A percentile compares a stretch with the other conserved stretches of the same genome.
phyloP scores from a whole-genome alignment of 2,797 vertebrate genomes.

The Eutrigla gurnardus region DNA sequence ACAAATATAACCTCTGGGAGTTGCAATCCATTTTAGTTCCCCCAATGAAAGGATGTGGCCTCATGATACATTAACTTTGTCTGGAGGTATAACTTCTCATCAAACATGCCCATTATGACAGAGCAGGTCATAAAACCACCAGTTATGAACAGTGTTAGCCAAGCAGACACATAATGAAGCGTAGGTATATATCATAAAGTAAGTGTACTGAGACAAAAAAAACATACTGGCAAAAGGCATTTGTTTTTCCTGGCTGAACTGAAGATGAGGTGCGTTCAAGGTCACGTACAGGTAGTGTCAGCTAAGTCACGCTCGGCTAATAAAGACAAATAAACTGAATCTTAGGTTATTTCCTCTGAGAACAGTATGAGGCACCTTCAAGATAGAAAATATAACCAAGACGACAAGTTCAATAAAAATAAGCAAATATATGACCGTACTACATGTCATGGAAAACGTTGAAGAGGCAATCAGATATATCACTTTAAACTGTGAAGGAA shows the following conservation, averaged over 20 bases:
- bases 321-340: slow-evolving; percentile 10
- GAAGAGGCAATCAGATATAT: not conserved
- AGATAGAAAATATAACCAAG: not conserved
- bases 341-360: not conserved
- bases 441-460: not conserved
- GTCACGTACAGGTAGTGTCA: slow-evolving; percentile 12
- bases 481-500: not conserved
- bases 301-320: slow-evolving; percentile 2
- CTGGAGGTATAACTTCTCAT: slow-evolving; percentile 19
- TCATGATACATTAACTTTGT: slow-evolving; percentile 29
- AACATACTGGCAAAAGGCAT: not conserved
- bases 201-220: slow-evolving; percentile 15
- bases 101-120: slow-evolving; percentile 15
- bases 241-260: slow-evolving; percentile 23
- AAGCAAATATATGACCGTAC: not conserved
- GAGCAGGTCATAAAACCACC: slow-evolving; percentile 34
- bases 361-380: not conserved
- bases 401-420: not conserved
- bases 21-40: not conserved
- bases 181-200: slow-evolving; percentile 21
- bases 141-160: not conserved
- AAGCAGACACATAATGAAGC: slow-evolving; percentile 22
- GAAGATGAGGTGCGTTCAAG: slow-evolving; percentile 2
- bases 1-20: not conserved
- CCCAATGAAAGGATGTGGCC: not conserved